Evolutionary conservation across 2,888 invertebrate species (phyloP).

Genomic region (Chymomyza caudatula): DNA sequence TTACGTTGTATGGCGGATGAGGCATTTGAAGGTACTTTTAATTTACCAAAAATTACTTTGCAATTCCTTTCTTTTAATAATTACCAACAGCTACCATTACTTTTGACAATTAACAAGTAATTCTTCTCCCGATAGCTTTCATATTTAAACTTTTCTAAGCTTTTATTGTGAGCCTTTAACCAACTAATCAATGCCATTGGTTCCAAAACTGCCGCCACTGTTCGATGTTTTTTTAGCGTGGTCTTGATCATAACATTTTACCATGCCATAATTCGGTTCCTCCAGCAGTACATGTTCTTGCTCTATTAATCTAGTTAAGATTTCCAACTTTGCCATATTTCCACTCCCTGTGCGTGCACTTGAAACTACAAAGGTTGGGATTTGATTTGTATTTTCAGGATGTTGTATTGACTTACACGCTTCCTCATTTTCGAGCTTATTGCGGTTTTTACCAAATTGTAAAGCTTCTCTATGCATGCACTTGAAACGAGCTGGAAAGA

Average conservation of each 20-base stretch:
- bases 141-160: no score
- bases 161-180: no score
- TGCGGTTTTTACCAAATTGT: constrained; percentile 80
- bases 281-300: constrained; percentile 31
- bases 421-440: constrained; percentile 81
- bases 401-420: constrained; percentile 76
- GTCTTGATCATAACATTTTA: background rate
- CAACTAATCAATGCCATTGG: constrained; percentile 51
- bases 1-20: background rate
- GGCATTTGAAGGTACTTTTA: no score
- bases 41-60: no score
- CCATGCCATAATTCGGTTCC: constrained; percentile 35
- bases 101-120: no score
- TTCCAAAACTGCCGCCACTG: constrained; percentile 32
- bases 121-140: no score
- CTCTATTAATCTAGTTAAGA: constrained; percentile 27
- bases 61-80: no score
- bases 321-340: constrained; percentile 45
- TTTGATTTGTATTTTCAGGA: background rate
- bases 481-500: constrained; percentile 80
- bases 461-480: constrained; percentile 80
- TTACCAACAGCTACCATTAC: no score
- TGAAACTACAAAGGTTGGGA: constrained; percentile 77
- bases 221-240: background rate
- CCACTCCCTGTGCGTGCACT: constrained; percentile 80